Evolutionary conservation across 2,113 vertebrate species (phyloP).

Genomic region (Takifugu flavidus): DNA sequence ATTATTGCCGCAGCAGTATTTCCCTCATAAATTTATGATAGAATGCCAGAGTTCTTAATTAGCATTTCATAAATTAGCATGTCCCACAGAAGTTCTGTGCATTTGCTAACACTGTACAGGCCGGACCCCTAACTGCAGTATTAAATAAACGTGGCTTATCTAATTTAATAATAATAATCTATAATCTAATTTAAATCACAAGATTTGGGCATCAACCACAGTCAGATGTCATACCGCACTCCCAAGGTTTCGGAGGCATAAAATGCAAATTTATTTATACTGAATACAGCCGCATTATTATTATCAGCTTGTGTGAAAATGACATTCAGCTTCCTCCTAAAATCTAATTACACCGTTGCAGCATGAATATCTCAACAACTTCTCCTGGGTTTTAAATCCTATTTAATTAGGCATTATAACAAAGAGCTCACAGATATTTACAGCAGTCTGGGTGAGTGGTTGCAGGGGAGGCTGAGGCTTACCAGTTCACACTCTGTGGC

Average conservation of each 20-base stretch:
- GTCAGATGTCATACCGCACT: too few species aligned
- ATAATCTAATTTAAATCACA: too few species aligned
- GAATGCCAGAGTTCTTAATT: too few species aligned
- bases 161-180: too few species aligned
- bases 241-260: not conserved
- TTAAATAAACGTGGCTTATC: too few species aligned
- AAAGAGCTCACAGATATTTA: slow-evolving; percentile 50
- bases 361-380: slow-evolving; percentile 27
- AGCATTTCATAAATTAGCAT: too few species aligned
- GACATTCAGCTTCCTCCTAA: slow-evolving; percentile 37
- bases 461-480: slow-evolving; percentile 22
- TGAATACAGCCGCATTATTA: slow-evolving; percentile 8
- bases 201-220: too few species aligned
- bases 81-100: too few species aligned
- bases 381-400: slow-evolving; percentile 22
- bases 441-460: slow-evolving; percentile 21
- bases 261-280: slow-evolving; percentile 1
- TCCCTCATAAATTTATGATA: too few species aligned
- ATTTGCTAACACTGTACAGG: too few species aligned
- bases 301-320: slow-evolving; percentile 16
- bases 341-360: slow-evolving; percentile 30
- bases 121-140: too few species aligned
- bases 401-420: slow-evolving; percentile 44
- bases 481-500: slow-evolving; percentile 30
- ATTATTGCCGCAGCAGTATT: too few species aligned